Evolutionary conservation across 1,140 invertebrate species (phyloP).

Genomic region (Tachypleus tridentatus): DNA sequence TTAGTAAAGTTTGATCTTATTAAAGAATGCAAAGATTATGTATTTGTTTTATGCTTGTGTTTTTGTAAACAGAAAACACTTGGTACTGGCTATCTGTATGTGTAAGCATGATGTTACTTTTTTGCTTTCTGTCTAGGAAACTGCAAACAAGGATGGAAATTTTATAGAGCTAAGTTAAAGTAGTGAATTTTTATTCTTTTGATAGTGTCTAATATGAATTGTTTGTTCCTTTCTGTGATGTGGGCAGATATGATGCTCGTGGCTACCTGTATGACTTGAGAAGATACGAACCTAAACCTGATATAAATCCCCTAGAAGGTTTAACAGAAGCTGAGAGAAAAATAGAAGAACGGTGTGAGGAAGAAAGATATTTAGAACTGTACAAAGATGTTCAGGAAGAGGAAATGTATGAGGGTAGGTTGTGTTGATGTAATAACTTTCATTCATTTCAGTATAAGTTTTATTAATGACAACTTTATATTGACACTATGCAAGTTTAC

Average conservation of each 20-base stretch:
- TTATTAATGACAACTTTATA: not conserved
- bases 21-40: too few species aligned
- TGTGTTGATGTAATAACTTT: not conserved
- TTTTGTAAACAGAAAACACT: too few species aligned
- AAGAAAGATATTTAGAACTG: constrained; percentile 76
- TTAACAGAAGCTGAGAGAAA: constrained; percentile 64
- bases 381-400: constrained; percentile 75
- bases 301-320: constrained; percentile 35
- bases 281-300: constrained; percentile 46
- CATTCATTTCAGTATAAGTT: constrained; percentile 34
- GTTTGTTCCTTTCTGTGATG: not conserved
- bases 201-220: not conserved
- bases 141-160: too few species aligned
- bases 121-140: too few species aligned
- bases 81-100: too few species aligned
- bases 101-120: too few species aligned
- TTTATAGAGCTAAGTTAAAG: too few species aligned
- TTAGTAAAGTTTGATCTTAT: too few species aligned
- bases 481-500: not conserved
- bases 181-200: not conserved
- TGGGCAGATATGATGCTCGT: constrained; percentile 80
- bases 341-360: constrained; percentile 74
- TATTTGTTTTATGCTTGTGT: too few species aligned
- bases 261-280: constrained; percentile 69
- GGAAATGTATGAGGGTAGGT: constrained; percentile 55